Evolutionary conservation across 2,797 vertebrate species (phyloP), one percentile per base, ranked within the genome.

Genomic region (Spatula clypeata): DNA sequence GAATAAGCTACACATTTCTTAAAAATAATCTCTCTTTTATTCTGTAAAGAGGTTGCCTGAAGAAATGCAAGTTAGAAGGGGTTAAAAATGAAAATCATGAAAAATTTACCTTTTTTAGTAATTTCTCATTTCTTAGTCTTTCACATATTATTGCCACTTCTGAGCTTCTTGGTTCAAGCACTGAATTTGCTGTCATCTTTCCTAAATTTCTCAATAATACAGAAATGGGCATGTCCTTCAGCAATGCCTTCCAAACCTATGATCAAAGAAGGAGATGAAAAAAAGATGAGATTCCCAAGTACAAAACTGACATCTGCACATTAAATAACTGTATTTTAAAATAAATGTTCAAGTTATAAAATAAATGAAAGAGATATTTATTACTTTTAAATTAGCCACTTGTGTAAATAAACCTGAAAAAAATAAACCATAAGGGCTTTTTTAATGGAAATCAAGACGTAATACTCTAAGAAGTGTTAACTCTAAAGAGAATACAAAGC

Each of bases 221-320:
- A 44, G 98, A 97, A 83, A 99, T 85, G 42, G 99, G 98, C 99
- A 99, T 99, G 42, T 99, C 99, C 96, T 99, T 99, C 87, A 99
- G 93, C 97, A 99, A 97, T 53, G 99, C 98, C 86, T 97, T 99
- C 99, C 99, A 99, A 26, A 99, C 98, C 99, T 99, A 34, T 1
- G 29, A 34, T 4, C 72, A 81, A 23, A 87, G 29, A 31, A 87
- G 89, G 20, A 34, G 13, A 77, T 21, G 24, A 7, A 82, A 77
- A 42, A 20, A 26, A 65, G 4, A 58, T 13, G 8, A 72, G 14
- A 87, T 13, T 60, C 7, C 24, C 53, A 67, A 42, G 26, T n/a
- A 71, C 29, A 72, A 62, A 72, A 71, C 11, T 16, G 20, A n/a
- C 29, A 87, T 6, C n/a, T 62, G 4, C 7, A 47, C 2, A 14